A percentile compares a stretch with the other conserved stretches of the same genome.
Conservation (phyloP, 2,797 vertebrate species). For the Sitta carolinensis region DNA sequence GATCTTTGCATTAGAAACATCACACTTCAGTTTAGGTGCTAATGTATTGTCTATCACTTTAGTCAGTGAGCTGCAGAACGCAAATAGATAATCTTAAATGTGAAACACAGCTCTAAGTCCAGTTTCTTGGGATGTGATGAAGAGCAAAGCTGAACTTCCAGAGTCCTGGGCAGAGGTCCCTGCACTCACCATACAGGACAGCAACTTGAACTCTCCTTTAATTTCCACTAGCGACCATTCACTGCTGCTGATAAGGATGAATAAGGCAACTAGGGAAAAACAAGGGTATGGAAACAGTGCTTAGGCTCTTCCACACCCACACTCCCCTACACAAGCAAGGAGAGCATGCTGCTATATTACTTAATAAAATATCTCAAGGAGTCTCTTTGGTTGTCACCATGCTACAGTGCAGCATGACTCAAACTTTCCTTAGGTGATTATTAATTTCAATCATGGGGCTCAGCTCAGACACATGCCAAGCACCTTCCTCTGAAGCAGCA, state of each 20-base stretch:
- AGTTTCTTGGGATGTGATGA: not conserved
- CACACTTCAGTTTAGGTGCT: not conserved
- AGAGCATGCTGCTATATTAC: not conserved
- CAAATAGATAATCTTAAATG: not conserved
- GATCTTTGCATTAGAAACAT: not conserved
- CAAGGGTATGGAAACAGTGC: not conserved
- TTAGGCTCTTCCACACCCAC: not conserved
- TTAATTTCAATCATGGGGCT: not conserved
- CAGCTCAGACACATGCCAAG: not conserved
- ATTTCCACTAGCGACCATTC: not conserved
- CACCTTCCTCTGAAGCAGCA: not conserved
- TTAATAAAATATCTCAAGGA: not conserved
- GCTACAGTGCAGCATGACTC: not conserved
- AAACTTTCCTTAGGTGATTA: not conserved
- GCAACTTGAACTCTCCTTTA: not conserved
- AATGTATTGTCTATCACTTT: not conserved
- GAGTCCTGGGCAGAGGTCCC: not conserved
- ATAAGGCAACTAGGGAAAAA: not conserved
- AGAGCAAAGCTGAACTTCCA: not conserved
- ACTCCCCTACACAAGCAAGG: not conserved
- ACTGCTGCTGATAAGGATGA: not conserved
- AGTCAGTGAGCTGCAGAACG: not conserved
- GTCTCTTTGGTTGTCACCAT: not conserved
- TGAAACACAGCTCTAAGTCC: not conserved
- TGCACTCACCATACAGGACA: not conserved